Evolutionary conservation across 2,888 invertebrate species (phyloP).

Genomic region (Dione juno): DNA sequence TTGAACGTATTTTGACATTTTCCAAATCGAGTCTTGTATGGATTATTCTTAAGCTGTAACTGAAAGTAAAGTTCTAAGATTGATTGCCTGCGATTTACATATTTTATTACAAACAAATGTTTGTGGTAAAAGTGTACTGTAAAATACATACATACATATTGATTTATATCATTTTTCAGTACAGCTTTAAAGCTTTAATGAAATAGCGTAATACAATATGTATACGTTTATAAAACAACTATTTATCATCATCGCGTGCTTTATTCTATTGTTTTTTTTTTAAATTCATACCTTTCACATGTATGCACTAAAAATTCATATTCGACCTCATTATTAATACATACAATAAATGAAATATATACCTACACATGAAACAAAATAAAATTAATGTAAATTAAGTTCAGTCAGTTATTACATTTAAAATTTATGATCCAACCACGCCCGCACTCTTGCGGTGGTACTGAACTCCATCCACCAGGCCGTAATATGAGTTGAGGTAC

Average conservation of each 20-base stretch:
- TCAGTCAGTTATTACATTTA: neutral
- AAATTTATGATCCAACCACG: slow-evolving; percentile 50
- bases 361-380: slow-evolving; percentile 16
- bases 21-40: neutral
- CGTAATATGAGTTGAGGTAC: slow-evolving; percentile 49
- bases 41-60: slow-evolving; percentile 18
- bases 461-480: slow-evolving; percentile 50
- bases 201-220: neutral
- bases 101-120: neutral
- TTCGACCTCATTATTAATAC: neutral
- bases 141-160: neutral
- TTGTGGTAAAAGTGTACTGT: neutral
- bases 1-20: neutral
- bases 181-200: neutral
- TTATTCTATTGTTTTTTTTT: slow-evolving; percentile 24
- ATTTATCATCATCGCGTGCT: slow-evolving; percentile 11
- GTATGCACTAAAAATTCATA: slow-evolving; percentile 8
- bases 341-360: slow-evolving; percentile 3
- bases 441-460: slow-evolving; percentile 61
- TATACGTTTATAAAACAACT: neutral
- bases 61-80: neutral
- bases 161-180: neutral
- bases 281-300: slow-evolving; percentile 18
- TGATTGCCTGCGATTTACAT: slow-evolving; percentile 14
- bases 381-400: slow-evolving; percentile 14